These are phyloP conservation scores for Stichopus chloronotus DNA, from an alignment of 35 echinoderm and acorn worm species.

Conservation along the genomic window DNA sequence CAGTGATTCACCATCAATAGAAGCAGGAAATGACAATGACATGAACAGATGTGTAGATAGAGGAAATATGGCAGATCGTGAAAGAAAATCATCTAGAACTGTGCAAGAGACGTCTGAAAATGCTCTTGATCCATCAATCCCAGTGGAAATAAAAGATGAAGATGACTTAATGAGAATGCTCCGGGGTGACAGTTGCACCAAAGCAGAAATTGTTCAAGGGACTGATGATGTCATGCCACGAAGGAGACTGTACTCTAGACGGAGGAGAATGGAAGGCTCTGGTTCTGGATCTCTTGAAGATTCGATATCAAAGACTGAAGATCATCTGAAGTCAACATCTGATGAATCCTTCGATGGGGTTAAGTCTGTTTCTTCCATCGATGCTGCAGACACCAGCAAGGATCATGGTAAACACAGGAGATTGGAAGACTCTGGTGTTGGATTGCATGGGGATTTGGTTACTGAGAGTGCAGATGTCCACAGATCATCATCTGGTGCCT, in stretches of 20 bases:
- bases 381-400: background rate
- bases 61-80: background rate
- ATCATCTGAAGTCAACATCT: constrained; percentile 10
- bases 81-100: background rate
- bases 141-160: constrained; percentile 50
- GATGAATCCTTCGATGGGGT: constrained; percentile 29
- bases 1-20: background rate
- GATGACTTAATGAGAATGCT: constrained; percentile 60
- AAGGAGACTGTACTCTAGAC: constrained; percentile 23
- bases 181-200: constrained; percentile 38
- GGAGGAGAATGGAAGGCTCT: constrained; percentile 37
- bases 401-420: background rate
- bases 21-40: background rate
- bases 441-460: background rate
- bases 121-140: background rate
- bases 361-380: background rate
- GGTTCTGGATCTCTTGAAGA: constrained; percentile 39
- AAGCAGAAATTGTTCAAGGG: constrained; percentile 54
- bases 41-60: background rate
- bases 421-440: background rate
- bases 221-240: constrained; percentile 55
- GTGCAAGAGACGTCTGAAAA: background rate
- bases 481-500: background rate
- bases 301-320: background rate
- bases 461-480: background rate